Percentiles rank a stretch among this genome's conserved stretches.
phyloP scores from a whole-genome alignment of 2,888 invertebrate species.

The Megalurothrips usitatus region DNA sequence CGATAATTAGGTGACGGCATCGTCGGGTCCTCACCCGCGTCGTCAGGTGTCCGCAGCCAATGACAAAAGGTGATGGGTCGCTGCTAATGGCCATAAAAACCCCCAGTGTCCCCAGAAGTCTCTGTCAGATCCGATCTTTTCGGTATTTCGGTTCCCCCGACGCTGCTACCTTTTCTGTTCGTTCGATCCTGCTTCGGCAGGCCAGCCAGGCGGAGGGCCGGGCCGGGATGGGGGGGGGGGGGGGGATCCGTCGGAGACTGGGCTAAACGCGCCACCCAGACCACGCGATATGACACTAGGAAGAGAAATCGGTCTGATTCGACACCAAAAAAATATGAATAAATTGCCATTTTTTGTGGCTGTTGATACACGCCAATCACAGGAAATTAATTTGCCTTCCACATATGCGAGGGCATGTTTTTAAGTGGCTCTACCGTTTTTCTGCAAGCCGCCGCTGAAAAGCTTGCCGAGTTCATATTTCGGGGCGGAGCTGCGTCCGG shows the following conservation, averaged over 20 bases:
- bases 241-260: not conserved
- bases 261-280: not conserved
- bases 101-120: conserved; percentile 10
- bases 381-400: no score
- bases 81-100: conserved; percentile 22
- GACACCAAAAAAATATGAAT: not conserved
- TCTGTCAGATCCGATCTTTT: not conserved
- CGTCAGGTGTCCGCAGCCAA: not conserved
- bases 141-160: not conserved
- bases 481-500: no score
- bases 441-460: no score
- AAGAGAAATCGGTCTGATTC: no score
- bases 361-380: not conserved
- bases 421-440: no score
- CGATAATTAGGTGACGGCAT: not conserved
- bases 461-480: no score
- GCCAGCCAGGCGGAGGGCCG: not conserved
- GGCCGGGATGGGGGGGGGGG: not conserved
- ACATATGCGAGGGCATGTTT: no score
- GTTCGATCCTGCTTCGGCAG: no score
- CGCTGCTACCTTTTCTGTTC: no score
- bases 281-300: not conserved
- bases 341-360: not conserved
- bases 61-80: not conserved
- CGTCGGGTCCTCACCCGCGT: not conserved